Evolutionary conservation across 92 coral and sea anemone species (phyloP), one percentile per base, ranked within the genome.

Genomic region (Plumapathes pennacea): DNA sequence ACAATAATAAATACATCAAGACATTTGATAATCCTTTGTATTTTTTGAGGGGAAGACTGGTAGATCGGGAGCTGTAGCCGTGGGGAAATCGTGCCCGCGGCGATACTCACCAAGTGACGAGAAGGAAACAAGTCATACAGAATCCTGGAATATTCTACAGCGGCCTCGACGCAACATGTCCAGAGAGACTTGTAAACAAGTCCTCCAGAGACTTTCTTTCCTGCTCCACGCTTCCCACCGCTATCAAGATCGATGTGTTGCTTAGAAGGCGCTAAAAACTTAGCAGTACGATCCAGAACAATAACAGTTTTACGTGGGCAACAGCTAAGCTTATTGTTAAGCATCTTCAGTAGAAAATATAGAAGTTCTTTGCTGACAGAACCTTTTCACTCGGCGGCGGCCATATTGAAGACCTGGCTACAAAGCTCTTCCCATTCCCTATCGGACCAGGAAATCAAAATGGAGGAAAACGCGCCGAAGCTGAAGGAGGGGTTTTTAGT

Each of bases 61-160:
- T n/a, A n/a, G n/a, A n/a, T n/a, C n/a, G n/a, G n/a, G n/a, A n/a
- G n/a, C n/a, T n/a, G n/a, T n/a, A n/a, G n/a, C n/a, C n/a, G n/a
- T 4, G 13, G 44, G n/a, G 8, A 36, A 8, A 7, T 7, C n/a
- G n/a, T 36, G 21, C 54, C n/a, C 12, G 1, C 12, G 24, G 7
- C 21, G 32, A 42, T 47, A 67, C 97, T 79, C 39, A 94, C 99
- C 63, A 67, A 72, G 46, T 89, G 77, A 34, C 84, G 87, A 52
- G 60, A 64, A 11, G 99, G 99, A 47, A 88, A 94, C 40, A 94
- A 53, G 62, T 94, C 99, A 69, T 84, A 94, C 24, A 88, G 85
- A 60, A 94, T 86, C 75, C 99, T 94, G 61, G 88, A 82, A 71
- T 94, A 94, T 40, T 94, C 99, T 23, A 94, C 82, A 51, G 99